Evolutionary conservation across 2,888 invertebrate species (phyloP).

Genomic region (Eutolmus rufibarbis): DNA sequence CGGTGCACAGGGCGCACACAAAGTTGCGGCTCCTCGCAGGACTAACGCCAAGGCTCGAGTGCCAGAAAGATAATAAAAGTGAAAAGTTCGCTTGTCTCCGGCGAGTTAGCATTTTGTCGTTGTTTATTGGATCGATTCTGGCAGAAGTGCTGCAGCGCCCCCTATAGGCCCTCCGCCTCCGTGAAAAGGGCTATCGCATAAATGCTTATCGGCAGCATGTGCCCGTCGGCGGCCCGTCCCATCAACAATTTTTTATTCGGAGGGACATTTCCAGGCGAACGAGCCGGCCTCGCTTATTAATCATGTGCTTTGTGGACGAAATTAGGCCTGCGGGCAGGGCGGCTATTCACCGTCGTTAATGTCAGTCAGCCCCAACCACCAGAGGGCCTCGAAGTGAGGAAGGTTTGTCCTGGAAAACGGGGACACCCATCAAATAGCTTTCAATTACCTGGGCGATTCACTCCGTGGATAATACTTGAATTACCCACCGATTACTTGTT

Average conservation of each 20-base stretch:
- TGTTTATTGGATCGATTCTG: slow-evolving; percentile 26
- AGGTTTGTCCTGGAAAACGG: neutral
- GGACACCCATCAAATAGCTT: neutral
- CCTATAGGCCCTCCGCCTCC: neutral
- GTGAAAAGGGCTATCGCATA: neutral
- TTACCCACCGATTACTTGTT: neutral
- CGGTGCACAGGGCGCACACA: slow-evolving; percentile 22
- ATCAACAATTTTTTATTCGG: neutral
- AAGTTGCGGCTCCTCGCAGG: neutral
- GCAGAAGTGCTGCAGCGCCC: neutral
- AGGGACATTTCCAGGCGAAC: neutral
- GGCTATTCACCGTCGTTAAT: neutral
- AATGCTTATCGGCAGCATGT: neutral
- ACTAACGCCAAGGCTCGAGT: neutral
- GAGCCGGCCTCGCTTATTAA: neutral
- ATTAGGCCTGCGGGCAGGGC: neutral
- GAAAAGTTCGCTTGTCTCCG: slow-evolving; percentile 37
- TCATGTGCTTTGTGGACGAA: neutral
- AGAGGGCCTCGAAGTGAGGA: neutral
- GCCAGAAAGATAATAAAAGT: slow-evolving; percentile 34
- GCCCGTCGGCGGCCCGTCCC: neutral
- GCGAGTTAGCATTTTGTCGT: slow-evolving; percentile 34
- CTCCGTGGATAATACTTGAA: neutral
- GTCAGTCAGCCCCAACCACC: neutral
- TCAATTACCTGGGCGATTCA: neutral